Evolutionary conservation across 1,140 invertebrate species (phyloP).

Genomic region (Danaus melanippus): DNA sequence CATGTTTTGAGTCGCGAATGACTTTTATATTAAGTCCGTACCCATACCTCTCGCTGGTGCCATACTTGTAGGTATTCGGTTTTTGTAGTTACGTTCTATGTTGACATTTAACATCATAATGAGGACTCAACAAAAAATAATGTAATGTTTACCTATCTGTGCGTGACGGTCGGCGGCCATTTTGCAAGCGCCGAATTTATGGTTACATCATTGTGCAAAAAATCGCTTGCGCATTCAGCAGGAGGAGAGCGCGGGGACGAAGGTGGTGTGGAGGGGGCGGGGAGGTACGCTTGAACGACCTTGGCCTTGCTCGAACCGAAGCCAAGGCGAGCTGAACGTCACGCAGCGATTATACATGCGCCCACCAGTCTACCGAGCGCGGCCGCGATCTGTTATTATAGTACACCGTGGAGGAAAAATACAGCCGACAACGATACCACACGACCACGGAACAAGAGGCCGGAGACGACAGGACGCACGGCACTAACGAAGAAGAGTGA

Average conservation of each 20-base stretch:
- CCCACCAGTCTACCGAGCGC: constrained; percentile 47
- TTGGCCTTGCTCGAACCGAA: constrained; percentile 60
- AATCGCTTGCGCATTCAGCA: constrained; percentile 46
- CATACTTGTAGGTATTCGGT: too few relatives aligned
- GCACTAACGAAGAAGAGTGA: too few relatives aligned
- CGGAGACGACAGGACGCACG: too few relatives aligned
- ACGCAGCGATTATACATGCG: constrained; percentile 56
- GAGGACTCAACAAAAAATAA: too few relatives aligned
- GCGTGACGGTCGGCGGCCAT: constrained; percentile 45
- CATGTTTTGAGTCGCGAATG: too few relatives aligned
- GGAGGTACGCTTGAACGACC: constrained; percentile 35
- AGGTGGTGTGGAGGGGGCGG: constrained; percentile 12
- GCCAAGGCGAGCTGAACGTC: constrained; percentile 48
- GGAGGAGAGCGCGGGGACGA: constrained; percentile 14
- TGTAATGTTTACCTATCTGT: constrained; percentile 22
- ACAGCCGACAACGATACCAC: too few relatives aligned
- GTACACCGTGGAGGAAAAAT: background rate
- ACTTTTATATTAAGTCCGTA: too few relatives aligned
- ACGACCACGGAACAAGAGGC: too few relatives aligned
- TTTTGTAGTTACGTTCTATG: too few relatives aligned
- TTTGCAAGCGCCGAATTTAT: constrained; percentile 57
- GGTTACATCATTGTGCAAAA: constrained; percentile 68
- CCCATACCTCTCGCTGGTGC: too few relatives aligned
- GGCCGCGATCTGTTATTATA: constrained; percentile 28
- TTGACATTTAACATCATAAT: too few relatives aligned